Evolutionary conservation across 2,888 invertebrate species (phyloP).

Genomic region (Auanema freiburgensis): DNA sequence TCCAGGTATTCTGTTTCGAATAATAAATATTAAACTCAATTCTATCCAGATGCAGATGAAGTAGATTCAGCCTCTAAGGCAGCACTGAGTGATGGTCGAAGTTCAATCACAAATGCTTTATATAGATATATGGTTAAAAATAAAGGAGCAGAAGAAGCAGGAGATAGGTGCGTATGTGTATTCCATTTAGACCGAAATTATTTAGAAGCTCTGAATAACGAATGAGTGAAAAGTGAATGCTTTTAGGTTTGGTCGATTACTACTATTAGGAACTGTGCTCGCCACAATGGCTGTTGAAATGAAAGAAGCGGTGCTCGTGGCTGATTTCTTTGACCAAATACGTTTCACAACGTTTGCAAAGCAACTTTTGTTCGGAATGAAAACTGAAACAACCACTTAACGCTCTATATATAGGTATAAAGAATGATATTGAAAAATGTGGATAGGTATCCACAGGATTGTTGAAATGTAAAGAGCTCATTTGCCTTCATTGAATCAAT

Average conservation of each 20-base stretch:
- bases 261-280: constrained; percentile 60
- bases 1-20: constrained; percentile 45
- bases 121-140: constrained; percentile 58
- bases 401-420: too few relatives aligned
- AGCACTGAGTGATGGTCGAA: constrained; percentile 48
- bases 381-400: constrained; percentile 29
- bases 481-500: too few relatives aligned
- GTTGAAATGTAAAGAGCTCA: too few relatives aligned
- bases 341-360: constrained; percentile 59
- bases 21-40: background rate
- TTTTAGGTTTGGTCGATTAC: constrained; percentile 55
- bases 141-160: constrained; percentile 55
- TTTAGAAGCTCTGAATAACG: too few relatives aligned
- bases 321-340: constrained; percentile 62
- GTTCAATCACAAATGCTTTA: constrained; percentile 58
- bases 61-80: constrained; percentile 45
- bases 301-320: constrained; percentile 62
- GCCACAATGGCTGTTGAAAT: constrained; percentile 62
- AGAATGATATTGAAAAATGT: too few relatives aligned
- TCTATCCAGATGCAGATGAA: constrained; percentile 58
- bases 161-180: constrained; percentile 41
- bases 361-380: constrained; percentile 56
- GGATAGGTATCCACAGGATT: too few relatives aligned
- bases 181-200: background rate
- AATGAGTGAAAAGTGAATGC: too few relatives aligned